Conservation (phyloP, 2,113 vertebrate species). For the Scartelaos histophorus region DNA sequence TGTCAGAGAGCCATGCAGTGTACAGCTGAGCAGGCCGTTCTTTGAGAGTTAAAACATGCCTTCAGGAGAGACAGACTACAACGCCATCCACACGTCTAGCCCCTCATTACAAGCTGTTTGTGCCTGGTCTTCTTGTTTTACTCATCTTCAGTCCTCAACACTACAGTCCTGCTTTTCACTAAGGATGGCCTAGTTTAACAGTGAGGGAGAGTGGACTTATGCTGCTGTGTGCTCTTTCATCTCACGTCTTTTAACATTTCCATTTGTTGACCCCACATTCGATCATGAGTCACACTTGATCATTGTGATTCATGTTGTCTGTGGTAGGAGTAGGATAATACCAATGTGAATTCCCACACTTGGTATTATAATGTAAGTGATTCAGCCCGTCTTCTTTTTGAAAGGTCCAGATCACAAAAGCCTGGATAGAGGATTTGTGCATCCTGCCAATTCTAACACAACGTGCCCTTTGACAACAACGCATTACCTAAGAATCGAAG, state of each 20-base stretch:
- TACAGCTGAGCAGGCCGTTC: constrained; percentile 28
- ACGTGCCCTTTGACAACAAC: not conserved
- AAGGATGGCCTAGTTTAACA: constrained; percentile 34
- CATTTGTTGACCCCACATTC: constrained; percentile 49
- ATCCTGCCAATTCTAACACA: not conserved
- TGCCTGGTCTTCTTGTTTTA: constrained; percentile 22
- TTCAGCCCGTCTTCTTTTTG: not conserved
- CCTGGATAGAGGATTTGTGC: not conserved
- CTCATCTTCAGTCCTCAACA: constrained; percentile 25
- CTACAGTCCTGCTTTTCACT: constrained; percentile 19
- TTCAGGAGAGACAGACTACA: constrained; percentile 26
- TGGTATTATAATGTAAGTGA: not conserved
- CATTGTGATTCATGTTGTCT: constrained; percentile 17
- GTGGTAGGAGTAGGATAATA: not conserved
- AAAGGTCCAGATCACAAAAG: not conserved
- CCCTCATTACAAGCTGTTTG: constrained; percentile 33
- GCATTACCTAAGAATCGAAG: not conserved
- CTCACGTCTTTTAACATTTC: constrained; percentile 41
- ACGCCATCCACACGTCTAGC: constrained; percentile 30
- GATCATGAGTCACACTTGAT: constrained; percentile 36
- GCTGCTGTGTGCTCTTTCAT: constrained; percentile 45
- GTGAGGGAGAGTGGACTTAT: constrained; percentile 40
- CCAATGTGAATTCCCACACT: not conserved
- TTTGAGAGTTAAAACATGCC: constrained; percentile 27
- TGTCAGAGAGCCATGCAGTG: constrained; percentile 41